Evolutionary conservation across 1,140 invertebrate genomes (phyloP), one percentile per base, ranked within the genome.

Genomic region (Batillaria attramentaria): DNA sequence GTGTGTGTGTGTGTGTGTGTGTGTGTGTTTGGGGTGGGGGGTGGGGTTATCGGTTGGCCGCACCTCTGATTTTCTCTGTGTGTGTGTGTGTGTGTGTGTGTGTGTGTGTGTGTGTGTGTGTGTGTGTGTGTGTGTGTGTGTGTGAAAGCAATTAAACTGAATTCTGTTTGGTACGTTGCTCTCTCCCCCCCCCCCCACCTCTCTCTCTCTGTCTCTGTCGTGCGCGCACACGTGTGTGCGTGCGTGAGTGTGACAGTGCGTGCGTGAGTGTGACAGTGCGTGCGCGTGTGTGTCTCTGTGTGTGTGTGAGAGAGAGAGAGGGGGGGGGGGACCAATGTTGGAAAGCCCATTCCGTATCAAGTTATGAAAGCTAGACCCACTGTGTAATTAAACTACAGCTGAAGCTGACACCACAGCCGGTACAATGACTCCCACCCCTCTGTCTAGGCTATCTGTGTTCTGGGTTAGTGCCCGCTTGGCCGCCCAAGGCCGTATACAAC

Each of bases 241-340:
- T 60, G 57, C 24, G 57, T 60, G 57, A n/a, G 28, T 65, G 65
- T 79, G 33, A 73, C 50, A 69, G 28, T 73, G 69, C 72, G 41
- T 37, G 31, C 75, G 39, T 42, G 54, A 60, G 41, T 50, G 54
- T 79, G 4, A 66, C 35, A 6, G 60, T 46, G 35, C n/a, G 50
- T 60, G 31, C 37, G n/a, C 35, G 41, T 41, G 42, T 35, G 42
- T 13, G 41, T 4, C 6, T n/a, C 42, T 37, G 42, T 74, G 50
- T 46, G 54, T 69, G 69, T 65, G 31, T 70, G 31, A 46, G 70
- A 68, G 57, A 54, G 70, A 75, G 57, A 39, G 69, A 6, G 41
- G 24, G 62, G 46, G 41, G 3, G 62, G 2, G 20, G 31, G 31
- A n/a, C n/a, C n/a, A n/a, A n/a, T n/a, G n/a, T n/a, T n/a, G n/a